phyloP scores from a whole-genome alignment of 92 coral and sea anemone species.

The Palythoa caribaeorum region DNA sequence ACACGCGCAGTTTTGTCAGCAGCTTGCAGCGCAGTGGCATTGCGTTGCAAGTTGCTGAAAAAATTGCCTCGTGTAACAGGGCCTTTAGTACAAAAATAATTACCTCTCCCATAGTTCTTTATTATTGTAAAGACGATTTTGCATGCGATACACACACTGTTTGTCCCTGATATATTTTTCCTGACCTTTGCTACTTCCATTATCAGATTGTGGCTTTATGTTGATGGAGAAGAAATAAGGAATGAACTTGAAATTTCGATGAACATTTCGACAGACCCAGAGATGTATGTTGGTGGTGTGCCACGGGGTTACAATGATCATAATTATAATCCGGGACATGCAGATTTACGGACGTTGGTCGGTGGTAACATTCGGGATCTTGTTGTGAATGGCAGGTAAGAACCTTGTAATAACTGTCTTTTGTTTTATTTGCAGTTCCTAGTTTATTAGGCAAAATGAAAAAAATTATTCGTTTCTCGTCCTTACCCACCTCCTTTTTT shows the following conservation, averaged over 20 bases:
- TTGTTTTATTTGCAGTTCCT: no score
- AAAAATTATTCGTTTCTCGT: no score
- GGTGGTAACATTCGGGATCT: slow-evolving; percentile 5
- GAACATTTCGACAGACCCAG: not conserved
- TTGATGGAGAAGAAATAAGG: not conserved
- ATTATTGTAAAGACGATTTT: no score
- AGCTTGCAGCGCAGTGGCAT: no score
- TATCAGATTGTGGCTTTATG: not conserved
- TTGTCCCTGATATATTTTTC: not conserved
- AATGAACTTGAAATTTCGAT: not conserved
- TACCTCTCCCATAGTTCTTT: no score
- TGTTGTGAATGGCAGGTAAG: not conserved
- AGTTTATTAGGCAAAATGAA: no score
- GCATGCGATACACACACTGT: not conserved
- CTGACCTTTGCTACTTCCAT: not conserved
- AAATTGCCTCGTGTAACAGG: no score
- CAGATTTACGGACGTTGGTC: not conserved
- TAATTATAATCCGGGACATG: not conserved
- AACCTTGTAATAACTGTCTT: not conserved
- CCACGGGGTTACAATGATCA: not conserved
- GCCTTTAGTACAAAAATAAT: no score
- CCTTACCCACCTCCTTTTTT: no score
- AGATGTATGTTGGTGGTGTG: not conserved
- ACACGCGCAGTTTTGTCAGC: no score
- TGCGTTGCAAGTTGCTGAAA: no score